Evolutionary conservation across 2,888 invertebrate genomes (phyloP).

Genomic region (Gisinianus flammeolus): DNA sequence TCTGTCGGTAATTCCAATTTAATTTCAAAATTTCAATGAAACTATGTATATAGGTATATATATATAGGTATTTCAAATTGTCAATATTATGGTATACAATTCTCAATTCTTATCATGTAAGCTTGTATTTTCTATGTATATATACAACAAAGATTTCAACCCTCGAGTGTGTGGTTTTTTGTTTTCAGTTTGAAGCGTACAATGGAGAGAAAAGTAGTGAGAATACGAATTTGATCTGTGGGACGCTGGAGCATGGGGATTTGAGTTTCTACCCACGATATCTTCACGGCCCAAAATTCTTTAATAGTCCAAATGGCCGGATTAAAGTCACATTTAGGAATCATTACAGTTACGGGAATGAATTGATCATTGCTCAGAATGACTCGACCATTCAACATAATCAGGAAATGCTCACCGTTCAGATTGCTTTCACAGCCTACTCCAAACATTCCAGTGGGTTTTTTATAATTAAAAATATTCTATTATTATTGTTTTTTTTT

Average conservation of each 20-base stretch:
- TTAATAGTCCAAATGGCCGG: constrained; percentile 25
- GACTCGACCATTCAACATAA: constrained; percentile 2
- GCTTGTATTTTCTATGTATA: too few relatives aligned
- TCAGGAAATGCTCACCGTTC: constrained; percentile 25
- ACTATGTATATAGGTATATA: too few relatives aligned
- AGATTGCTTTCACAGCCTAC: constrained; percentile 31
- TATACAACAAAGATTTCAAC: too few relatives aligned
- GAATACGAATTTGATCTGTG: constrained; percentile 30
- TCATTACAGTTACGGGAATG: constrained; percentile 34
- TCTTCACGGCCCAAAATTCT: constrained; percentile 34
- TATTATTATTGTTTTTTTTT: not conserved
- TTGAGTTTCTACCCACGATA: constrained; percentile 22
- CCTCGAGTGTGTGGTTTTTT: too few relatives aligned
- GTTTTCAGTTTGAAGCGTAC: constrained; percentile 26
- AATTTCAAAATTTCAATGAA: not conserved
- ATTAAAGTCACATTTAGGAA: constrained; percentile 33
- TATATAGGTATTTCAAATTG: constrained; percentile 1
- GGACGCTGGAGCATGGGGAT: constrained; percentile 17
- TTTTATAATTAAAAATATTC: not conserved
- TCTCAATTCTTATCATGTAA: too few relatives aligned
- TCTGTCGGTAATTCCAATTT: constrained; percentile 2
- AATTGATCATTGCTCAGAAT: constrained; percentile 1
- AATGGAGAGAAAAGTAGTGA: constrained; percentile 26
- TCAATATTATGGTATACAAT: too few relatives aligned
- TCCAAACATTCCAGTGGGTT: constrained; percentile 7